Conservation (phyloP, 2,888 invertebrate genomes). For the Drosophila affinis region DNA sequence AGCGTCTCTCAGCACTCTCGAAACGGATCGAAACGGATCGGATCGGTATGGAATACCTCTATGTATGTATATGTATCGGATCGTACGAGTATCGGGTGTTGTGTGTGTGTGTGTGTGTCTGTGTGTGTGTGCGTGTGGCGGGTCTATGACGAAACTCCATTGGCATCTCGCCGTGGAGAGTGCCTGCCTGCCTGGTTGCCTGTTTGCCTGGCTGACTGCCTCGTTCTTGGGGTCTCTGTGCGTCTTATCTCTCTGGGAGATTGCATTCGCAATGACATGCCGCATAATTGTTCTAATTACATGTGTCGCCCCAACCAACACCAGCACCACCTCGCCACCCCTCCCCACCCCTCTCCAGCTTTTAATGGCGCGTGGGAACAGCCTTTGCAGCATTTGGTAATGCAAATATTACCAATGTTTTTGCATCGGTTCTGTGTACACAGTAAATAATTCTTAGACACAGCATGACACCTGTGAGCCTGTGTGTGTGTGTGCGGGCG, state of each 20-base stretch:
- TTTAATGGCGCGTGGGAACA: conserved; percentile 71
- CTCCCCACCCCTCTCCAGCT: neutral
- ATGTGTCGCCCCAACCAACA: conserved; percentile 17
- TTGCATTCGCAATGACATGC: conserved; percentile 44
- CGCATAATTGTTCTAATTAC: conserved; percentile 76
- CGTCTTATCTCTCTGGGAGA: conserved; percentile 35
- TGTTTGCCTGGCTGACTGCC: neutral
- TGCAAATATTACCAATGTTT: conserved; percentile 25
- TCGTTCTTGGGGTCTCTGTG: conserved; percentile 13
- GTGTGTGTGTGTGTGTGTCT: neutral
- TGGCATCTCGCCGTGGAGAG: conserved; percentile 57
- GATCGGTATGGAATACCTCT: neutral
- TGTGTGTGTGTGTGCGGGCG: conserved; percentile 32
- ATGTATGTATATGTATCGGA: neutral
- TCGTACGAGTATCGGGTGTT: conserved; percentile 12
- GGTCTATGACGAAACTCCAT: conserved; percentile 62
- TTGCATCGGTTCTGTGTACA: too few species aligned
- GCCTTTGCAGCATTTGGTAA: conserved; percentile 12
- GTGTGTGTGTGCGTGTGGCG: too few species aligned
- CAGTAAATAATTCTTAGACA: conserved; percentile 40
- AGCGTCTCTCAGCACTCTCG: conserved; percentile 37
- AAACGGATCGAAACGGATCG: conserved; percentile 15
- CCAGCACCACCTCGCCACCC: too few species aligned
- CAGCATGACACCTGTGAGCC: conserved; percentile 68
- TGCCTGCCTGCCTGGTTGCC: neutral